Conservation (phyloP, 2,888 invertebrate genomes). For the Drosophila prostipennis region DNA sequence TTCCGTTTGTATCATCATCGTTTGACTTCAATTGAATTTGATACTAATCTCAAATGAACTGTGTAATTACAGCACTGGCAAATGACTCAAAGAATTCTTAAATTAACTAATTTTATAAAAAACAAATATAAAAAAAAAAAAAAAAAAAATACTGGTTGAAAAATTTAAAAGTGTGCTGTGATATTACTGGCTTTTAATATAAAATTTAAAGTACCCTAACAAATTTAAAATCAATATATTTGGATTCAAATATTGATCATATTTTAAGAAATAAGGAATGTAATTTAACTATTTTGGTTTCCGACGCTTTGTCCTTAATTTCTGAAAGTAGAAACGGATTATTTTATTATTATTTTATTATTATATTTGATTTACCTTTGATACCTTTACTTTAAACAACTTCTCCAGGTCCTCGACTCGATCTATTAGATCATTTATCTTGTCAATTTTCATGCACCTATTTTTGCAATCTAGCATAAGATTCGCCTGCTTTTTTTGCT, state of each 20-base stretch:
- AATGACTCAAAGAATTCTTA: not conserved
- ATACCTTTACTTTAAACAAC: not conserved
- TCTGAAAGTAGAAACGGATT: not conserved
- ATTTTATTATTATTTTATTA: too few species aligned
- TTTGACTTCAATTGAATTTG: not conserved
- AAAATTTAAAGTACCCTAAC: too few species aligned
- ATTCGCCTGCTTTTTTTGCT: not conserved
- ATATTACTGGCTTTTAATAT: too few species aligned
- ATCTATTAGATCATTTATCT: constrained; percentile 40
- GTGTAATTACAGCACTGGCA: not conserved
- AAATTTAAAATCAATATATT: too few species aligned
- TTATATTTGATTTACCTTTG: too few species aligned
- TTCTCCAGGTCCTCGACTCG: not conserved
- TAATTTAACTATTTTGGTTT: not conserved
- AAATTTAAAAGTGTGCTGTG: too few species aligned
- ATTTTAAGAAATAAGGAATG: too few species aligned
- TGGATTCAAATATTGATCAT: too few species aligned
- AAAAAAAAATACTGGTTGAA: too few species aligned
- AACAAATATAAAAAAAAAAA: not conserved
- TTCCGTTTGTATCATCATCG: not conserved
- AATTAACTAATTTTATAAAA: not conserved
- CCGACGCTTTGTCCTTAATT: not conserved
- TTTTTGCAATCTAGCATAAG: constrained; percentile 9
- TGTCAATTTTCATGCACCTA: constrained; percentile 27
- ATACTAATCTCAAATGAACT: not conserved